Evolutionary conservation across 1,140 invertebrate species (phyloP), one percentile per base, ranked within the genome.

Genomic region (Dryas iulia): DNA sequence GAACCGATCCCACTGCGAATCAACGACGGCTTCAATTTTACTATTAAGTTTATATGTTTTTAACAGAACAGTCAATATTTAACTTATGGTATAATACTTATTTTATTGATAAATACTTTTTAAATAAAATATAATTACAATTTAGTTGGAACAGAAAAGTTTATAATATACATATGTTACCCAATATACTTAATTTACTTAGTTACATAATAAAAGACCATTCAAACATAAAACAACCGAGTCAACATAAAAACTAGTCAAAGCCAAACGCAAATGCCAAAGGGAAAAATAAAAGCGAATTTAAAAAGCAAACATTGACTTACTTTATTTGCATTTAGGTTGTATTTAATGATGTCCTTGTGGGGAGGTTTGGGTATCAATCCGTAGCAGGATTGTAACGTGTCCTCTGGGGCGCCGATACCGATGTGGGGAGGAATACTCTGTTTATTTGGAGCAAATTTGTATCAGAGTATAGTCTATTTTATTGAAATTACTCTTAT

Each of bases 321-420:
- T 85, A 93, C 84, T 92, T 95, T 93, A 79, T 94, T 89, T 64
- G 93, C 85, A 81, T 96, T 95, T 0, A 93, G 80, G 8, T 95
- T 87, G 73, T 95, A 94, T 69, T 93, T 93, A 60, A 95, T 92
- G 30, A 95, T 82, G 74, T 95, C 93, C 75, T 94, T 96, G 77
- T 94, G 95, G 0, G 95, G 95, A 1, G 94, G 92, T 79, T 95
- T 95, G 3, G 95, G 94, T 11, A 95, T 84, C 18, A 97, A 88
- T 0, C 94, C 93, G 68, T 94, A 88, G 79, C 95, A 96, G 6
- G 94, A 95, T 71, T 94, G 93, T 35, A 96, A 78, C 0, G 96
- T 95, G 78, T 97, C 96, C 79, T 97, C 96, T 11, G 95, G 92
- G 23, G 94, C 89, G n/a, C 96, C 95, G 73, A 95, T 94, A 5